Evolutionary conservation across 1,140 invertebrate genomes (phyloP), one percentile per base, ranked within the genome.

Genomic region (Panagrolaimus sp.): DNA sequence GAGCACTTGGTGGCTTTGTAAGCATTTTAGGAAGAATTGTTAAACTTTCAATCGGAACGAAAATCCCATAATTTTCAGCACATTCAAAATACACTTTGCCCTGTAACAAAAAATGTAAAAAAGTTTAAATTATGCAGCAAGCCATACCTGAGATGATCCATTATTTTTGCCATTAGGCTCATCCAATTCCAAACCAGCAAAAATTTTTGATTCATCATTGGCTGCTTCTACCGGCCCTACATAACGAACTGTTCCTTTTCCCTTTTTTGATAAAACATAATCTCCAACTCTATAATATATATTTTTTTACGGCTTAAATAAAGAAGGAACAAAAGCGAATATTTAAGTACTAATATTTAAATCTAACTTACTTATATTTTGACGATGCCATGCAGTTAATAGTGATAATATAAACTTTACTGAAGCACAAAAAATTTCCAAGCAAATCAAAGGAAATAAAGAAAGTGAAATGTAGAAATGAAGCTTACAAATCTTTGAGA

Each of bases 301-400:
- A 57, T 25, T 20, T 11, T n/a, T 57, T 5, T 57, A n/a, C 47
- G 1, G 11, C 27, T 11, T n/a, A 57, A 57, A 38, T 4, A 4
- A 57, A 57, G 27, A 5, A 2, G 5, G 1, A 57, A 16, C 20
- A 25, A 20, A 57, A 13, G n/a, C n/a, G n/a, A n/a, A 23, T 23
- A 57, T 20, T 27, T 25, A n/a, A n/a, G n/a, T n/a, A n/a, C n/a
- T n/a, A n/a, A n/a, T 57, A 57, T 27, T 57, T 57, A 25, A 51
- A 20, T 8, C 14, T 14, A 51, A 25, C 25, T 51, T 51, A 16
- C 13, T 51, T 51, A 25, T 20, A 20, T 8, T 51, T 8, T 14
- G 48, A 11, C 13, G 48, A 51, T 8, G 48, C 48, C 48, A 51
- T 51, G 2, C 31, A 38, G 31, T 38, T 4, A 38, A 38, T 38